Evolutionary conservation across 2,113 vertebrate genomes (phyloP).

Genomic region (Phrynocephalus versicolor): DNA sequence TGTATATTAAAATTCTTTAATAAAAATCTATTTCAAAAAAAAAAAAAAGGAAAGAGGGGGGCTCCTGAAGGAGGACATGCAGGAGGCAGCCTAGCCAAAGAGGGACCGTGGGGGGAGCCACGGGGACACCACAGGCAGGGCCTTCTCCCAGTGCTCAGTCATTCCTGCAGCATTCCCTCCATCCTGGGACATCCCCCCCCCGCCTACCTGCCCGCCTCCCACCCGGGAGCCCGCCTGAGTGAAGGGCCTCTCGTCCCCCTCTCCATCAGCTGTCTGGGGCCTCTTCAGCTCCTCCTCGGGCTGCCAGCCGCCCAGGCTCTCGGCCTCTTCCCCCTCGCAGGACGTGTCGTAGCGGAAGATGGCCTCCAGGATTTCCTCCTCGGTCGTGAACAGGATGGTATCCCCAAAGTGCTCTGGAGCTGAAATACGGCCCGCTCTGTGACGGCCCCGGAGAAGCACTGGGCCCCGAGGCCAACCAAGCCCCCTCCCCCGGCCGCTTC

Average conservation of each 20-base stretch:
- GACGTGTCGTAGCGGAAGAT: conserved; percentile 88
- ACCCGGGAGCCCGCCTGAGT: conserved; percentile 85
- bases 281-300: conserved; percentile 84
- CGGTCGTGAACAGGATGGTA: conserved; percentile 93
- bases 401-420: conserved; percentile 95
- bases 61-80: too few species aligned
- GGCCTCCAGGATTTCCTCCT: conserved; percentile 94
- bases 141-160: background rate
- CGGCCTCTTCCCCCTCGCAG: conserved; percentile 67
- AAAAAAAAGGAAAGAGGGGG: too few species aligned
- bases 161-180: background rate
- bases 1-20: too few species aligned
- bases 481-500: too few species aligned
- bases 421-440: conserved; percentile 54
- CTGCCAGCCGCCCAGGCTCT: conserved; percentile 64
- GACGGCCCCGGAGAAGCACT: background rate
- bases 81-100: too few species aligned
- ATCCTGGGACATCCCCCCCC: background rate
- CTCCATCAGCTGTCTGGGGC: conserved; percentile 88
- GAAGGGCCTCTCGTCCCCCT: conserved; percentile 88
- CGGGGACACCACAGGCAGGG: too few species aligned
- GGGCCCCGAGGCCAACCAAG: too few species aligned
- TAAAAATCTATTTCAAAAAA: too few species aligned
- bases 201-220: conserved; percentile 71
- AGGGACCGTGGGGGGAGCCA: too few species aligned